These are phyloP conservation scores for Hipparchia sbordonii DNA, from an alignment of 2,888 invertebrate species.

Conservation along the genomic window DNA sequence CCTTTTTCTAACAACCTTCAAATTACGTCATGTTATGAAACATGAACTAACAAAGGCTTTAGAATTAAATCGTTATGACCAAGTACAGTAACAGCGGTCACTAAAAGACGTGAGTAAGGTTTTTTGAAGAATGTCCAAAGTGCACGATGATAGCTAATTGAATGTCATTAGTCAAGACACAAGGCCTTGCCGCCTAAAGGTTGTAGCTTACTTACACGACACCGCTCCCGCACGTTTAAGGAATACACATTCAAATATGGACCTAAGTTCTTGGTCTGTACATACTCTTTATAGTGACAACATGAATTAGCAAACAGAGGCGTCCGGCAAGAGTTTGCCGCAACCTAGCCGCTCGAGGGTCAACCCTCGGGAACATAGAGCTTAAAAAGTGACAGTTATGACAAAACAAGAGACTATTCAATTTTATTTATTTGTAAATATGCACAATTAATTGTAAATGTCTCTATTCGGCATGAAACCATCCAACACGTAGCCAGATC, in stretches of 20 bases:
- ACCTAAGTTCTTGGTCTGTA: too few species aligned
- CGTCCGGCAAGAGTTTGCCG: too few species aligned
- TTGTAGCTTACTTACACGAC: background rate
- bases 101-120: slow-evolving; percentile 37
- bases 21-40: slow-evolving; percentile 33
- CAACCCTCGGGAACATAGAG: too few species aligned
- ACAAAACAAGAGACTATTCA: too few species aligned
- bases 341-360: too few species aligned
- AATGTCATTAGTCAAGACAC: slow-evolving; percentile 26
- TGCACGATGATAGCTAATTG: slow-evolving; percentile 33
- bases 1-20: slow-evolving; percentile 30
- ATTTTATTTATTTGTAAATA: too few species aligned
- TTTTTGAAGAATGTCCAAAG: slow-evolving; percentile 30
- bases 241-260: too few species aligned
- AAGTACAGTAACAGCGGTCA: slow-evolving; percentile 21
- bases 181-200: slow-evolving; percentile 31
- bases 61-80: slow-evolving; percentile 26
- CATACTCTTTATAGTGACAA: too few species aligned
- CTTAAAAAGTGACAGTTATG: too few species aligned
- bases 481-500: slow-evolving; percentile 38
- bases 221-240: too few species aligned
- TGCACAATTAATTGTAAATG: background rate
- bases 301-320: too few species aligned
- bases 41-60: slow-evolving; percentile 21
- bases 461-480: slow-evolving; percentile 28